Evolutionary conservation across 2,797 vertebrate species (phyloP).

Genomic region (Microctenopoma lineatum): DNA sequence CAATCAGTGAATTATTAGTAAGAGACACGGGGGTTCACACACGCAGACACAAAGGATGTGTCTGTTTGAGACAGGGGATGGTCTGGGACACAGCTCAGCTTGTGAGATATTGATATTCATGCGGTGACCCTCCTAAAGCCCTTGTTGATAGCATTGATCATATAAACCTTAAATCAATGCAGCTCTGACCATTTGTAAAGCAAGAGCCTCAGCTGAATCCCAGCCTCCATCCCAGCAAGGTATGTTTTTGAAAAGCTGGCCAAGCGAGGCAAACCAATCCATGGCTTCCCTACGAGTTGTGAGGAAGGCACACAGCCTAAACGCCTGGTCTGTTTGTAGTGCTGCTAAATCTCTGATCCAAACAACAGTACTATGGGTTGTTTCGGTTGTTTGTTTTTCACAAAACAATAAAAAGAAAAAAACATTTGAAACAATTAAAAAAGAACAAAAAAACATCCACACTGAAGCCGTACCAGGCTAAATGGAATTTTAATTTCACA

Average conservation of each 20-base stretch:
- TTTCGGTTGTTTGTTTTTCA: not conserved
- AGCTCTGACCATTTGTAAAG: slow-evolving; percentile 69
- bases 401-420: slow-evolving; percentile 16
- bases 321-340: slow-evolving; percentile 38
- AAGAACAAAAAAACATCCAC: not conserved
- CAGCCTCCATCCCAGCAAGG: slow-evolving; percentile 52
- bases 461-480: slow-evolving; percentile 5
- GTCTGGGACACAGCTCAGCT: slow-evolving; percentile 41
- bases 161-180: slow-evolving; percentile 73
- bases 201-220: slow-evolving; percentile 40
- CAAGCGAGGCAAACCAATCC: slow-evolving; percentile 65
- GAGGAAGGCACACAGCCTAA: slow-evolving; percentile 41
- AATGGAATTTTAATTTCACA: not conserved
- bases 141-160: slow-evolving; percentile 66
- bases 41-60: not conserved
- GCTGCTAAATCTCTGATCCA: slow-evolving; percentile 53
- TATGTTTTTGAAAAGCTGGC: slow-evolving; percentile 64
- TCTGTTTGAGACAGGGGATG: slow-evolving; percentile 6
- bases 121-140: slow-evolving; percentile 63
- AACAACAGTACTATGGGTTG: slow-evolving; percentile 9
- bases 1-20: not conserved
- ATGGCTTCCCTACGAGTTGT: slow-evolving; percentile 51
- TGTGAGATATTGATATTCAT: slow-evolving; percentile 63
- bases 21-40: not conserved
- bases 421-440: not conserved